These are phyloP conservation scores for Bedellia somnulentella DNA, from an alignment of 2,888 invertebrate genomes.

Conservation along the genomic window DNA sequence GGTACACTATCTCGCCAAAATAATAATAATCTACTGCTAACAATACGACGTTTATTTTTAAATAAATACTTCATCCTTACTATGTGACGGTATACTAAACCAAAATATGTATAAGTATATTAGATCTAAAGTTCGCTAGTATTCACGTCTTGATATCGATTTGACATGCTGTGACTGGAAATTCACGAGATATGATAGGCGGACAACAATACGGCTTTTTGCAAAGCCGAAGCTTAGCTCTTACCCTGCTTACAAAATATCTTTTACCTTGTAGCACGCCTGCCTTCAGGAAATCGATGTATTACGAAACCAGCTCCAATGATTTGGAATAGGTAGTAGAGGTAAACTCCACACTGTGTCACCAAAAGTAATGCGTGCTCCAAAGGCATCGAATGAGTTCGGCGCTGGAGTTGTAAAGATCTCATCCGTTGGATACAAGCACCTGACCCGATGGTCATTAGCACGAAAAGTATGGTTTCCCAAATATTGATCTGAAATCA, in stretches of 20 bases:
- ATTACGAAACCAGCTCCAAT: conserved; percentile 69
- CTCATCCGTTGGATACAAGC: conserved; percentile 46
- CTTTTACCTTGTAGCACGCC: conserved; percentile 36
- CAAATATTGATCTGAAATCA: conserved; percentile 59
- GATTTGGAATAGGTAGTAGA: conserved; percentile 76
- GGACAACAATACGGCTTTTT: too few relatives aligned
- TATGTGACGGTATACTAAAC: too few relatives aligned
- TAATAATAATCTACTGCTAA: too few relatives aligned
- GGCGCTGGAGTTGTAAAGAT: conserved; percentile 27
- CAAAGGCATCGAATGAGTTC: conserved; percentile 44
- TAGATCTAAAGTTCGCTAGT: too few relatives aligned
- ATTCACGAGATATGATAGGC: too few relatives aligned
- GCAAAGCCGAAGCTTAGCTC: too few relatives aligned
- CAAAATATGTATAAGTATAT: too few relatives aligned
- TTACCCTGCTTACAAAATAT: neutral
- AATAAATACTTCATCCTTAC: too few relatives aligned
- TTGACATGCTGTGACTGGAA: too few relatives aligned
- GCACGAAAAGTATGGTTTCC: conserved; percentile 42
- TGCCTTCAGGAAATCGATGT: conserved; percentile 31
- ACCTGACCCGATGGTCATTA: conserved; percentile 41
- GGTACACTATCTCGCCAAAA: too few relatives aligned
- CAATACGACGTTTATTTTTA: too few relatives aligned
- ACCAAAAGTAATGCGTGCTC: conserved; percentile 75
- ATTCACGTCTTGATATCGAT: too few relatives aligned
- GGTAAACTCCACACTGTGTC: conserved; percentile 78